Evolutionary conservation across 2,113 vertebrate genomes (phyloP), one percentile per base, ranked within the genome.

Genomic region (Spermophilus dauricus): DNA sequence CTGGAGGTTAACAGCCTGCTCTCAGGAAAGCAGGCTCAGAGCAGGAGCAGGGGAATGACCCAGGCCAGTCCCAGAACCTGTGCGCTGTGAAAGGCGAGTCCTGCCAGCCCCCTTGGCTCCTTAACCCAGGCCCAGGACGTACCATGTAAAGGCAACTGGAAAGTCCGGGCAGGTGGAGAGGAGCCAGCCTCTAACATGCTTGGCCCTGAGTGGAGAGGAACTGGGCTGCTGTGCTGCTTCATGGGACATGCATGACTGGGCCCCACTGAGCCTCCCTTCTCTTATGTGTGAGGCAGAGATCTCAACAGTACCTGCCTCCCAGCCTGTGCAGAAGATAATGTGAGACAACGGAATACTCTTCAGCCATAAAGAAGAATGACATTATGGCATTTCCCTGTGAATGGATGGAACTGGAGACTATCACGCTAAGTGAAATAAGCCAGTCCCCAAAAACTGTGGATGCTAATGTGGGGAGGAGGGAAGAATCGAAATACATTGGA

Each of bases 171-270:
- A 37, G 58, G 37, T 70, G 65, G 13, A 58, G 32, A 4, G 3
- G 51, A 34, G 69, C 37, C n/a, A 34, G 16, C 3, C 1, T 20
- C 2, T 1, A 45, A 9, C 78, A 16, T 18, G 6, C 12, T 6
- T 0, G 18, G 56, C 56, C 56, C 56, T 20, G 34, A n/a, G 61
- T 6, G 61, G 34, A 51, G 42, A n/a, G 80, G 24, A 42, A 20
- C 56, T 26, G 3, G 13, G 53, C 5, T 69, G 30, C 32, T 34
- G n/a, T 2, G 18, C 7, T 20, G 58, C 22, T 9, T 61, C 58
- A 61, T 8, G 61, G 26, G 61, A 63, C 9, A 28, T 6, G 9
- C 6, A 26, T 6, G 10, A 30, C 2, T 0, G 12, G 37, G 13
- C 20, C 51, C 26, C 77, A 4, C 17, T 18, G 48, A 56, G 39